Base-by-base conservation (phyloP, 1,140 invertebrate genomes). In the Pentalonia nigronervosa region DNA sequence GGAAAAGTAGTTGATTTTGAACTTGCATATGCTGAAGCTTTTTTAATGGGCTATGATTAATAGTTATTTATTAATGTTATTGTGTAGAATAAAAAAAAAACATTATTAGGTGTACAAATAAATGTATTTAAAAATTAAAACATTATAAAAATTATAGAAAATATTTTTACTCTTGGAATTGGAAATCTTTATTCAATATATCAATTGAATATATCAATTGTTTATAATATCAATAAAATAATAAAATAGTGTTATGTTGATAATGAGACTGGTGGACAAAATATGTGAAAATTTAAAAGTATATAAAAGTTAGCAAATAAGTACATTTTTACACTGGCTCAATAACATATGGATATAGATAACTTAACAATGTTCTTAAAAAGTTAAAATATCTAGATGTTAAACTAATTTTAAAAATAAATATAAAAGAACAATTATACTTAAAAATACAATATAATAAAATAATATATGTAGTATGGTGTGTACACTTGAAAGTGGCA, bases 1-100 rank as follows among this genome's bases (percentile, higher is more conserved):
- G 96, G 97, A 89, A 97, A 97, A 95, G 98, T 97, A 1, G 94
- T 95, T 8, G 97, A 98, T 95, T 97, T 98, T 95, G 94, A 96
- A 7, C 97, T 96, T 95, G 97, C 98, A 0, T 98, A 97, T 94
- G 95, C 96, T 94, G 98, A 99, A 95, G 97, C 96, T 21, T 96
- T 96, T 94, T 96, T 97, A 94, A 98, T 97, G 96, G 98, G 98
- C 41, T 98, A 98, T 95, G 96, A 97, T 95, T 96, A 94, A 67
- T 94, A 94, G 41, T 90, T 48, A 89, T 89, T 45, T 56, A 25
- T 48, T 90, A 91, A 34, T 81, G 23, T 94, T 48, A 50, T 53
- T 60, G 21, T 53, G 60, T 87, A 90, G 83, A 67, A 45, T 86
- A 86, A 8, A 90, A 86, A 8, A 90, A 91, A 23, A 91, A 89